Evolutionary conservation across 2,113 vertebrate genomes (phyloP), one percentile per base, ranked within the genome.

Genomic region (Mobula hypostoma): DNA sequence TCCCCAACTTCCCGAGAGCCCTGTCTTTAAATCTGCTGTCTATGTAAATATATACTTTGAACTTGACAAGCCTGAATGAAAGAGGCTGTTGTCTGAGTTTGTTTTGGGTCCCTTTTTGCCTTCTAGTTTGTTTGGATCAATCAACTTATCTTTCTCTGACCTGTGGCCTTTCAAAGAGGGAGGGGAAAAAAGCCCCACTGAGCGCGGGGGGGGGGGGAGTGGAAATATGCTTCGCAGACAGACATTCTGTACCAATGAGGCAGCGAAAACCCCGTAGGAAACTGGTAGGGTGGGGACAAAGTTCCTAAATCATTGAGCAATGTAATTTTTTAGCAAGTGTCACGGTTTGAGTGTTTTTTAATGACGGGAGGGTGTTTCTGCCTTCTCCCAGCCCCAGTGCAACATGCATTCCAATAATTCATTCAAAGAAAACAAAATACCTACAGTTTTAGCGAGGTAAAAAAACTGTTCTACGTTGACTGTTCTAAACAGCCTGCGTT

Each of bases 401-500:
- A 68, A 66, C 61, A 4, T 48, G 48, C 48, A 24, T 61, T 63
- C 83, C 61, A 61, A 61, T 87, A 58, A 87, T 87, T 87, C 56
- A 58, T 68, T 90, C 29, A 66, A 90, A 32, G 85, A 66, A 66
- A 66, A 90, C 85, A 66, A 66, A 66, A 32, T 66, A 32, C 66
- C 29, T 90, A 66, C 85, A 66, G 85, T 66, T 90, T 90, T 48
- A 90, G 66, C 17, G 85, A 90, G 85, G 85, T n/a, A 5, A 66
- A 48, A 36, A 66, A 90, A 66, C 61, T 90, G 85, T 90, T 90
- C 61, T 61, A 66, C 15, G 29, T 90, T 90, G 85, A 12, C 29
- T 36, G 85, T 61, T 90, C 61, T 32, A 95, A 96, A 96, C 96
- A 95, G 95, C 88, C 91, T 91, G 94, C 94, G 94, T 95, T 72